Evolutionary conservation across 1,140 invertebrate species (phyloP), one percentile per base, ranked within the genome.

Genomic region (Philotrypesis tridentata): DNA sequence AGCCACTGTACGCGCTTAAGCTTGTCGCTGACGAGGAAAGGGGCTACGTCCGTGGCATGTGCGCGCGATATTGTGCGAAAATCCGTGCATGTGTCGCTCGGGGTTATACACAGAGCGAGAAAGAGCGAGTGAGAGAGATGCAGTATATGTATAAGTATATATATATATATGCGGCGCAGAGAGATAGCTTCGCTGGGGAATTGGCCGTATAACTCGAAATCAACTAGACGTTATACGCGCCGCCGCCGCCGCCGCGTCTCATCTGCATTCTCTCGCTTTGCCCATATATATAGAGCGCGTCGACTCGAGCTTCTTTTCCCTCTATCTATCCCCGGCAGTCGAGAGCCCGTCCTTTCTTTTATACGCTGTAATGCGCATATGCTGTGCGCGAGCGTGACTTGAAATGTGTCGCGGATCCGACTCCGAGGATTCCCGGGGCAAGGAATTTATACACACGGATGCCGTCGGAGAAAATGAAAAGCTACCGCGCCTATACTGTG

Each of bases 161-260:
- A n/a, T n/a, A n/a, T n/a, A n/a, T n/a, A n/a, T n/a, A n/a, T n/a
- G n/a, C 37, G 43, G 40, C 12, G 61, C 12, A 33, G 3, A 73
- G 40, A 73, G 40, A 40, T 48, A 48, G 71, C 71, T 43, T 6
- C 72, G 43, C 72, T 60, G n/a, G 73, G 55, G 55, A 75, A 75
- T 75, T 63, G 55, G 55, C 55, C n/a, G 31, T 63, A 63, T 63
- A 63, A 63, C 73, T 75, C 73, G 73, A 63, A 63, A 75, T 75
- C 73, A 75, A 37, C 43, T 74, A 74, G 72, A 74, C 72, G 43
- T 74, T 55, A 74, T n/a, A n/a, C n/a, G n/a, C 72, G 1, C 55
- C n/a, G 40, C 1, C 1, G 14, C 29, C 72, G 1, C 55, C n/a
- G 40, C 1, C 1, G 14, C 29, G 17, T 27, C 71, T 72, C 70